Conservation (phyloP, 2,113 vertebrate species). For the Scatophagus argus region DNA sequence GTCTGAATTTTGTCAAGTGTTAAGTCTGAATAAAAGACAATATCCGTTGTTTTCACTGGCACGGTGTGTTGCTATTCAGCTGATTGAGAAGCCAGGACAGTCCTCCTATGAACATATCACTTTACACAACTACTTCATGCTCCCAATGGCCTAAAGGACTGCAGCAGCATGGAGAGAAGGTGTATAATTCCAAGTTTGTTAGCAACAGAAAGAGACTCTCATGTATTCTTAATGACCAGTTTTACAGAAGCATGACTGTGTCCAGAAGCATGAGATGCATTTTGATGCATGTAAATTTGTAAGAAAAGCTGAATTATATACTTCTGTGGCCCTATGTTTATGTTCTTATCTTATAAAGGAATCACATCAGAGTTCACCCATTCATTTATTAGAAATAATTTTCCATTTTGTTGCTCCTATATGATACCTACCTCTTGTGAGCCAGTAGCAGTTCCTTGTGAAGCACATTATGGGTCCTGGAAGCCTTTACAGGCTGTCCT, state of each 20-base stretch:
- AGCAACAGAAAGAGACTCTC: constrained; percentile 56
- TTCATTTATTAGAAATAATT: background rate
- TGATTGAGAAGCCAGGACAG: constrained; percentile 1
- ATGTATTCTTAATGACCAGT: constrained; percentile 76
- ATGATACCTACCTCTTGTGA: constrained; percentile 77
- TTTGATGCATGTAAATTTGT: background rate
- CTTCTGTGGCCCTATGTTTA: background rate
- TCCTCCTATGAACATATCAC: constrained; percentile 39
- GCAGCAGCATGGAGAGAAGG: constrained; percentile 60
- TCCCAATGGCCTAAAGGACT: constrained; percentile 14
- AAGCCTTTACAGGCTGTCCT: constrained; percentile 56
- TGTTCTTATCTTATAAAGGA: background rate
- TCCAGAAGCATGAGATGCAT: constrained; percentile 7
- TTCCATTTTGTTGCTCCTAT: background rate
- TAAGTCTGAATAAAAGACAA: background rate
- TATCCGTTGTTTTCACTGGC: constrained; percentile 37
- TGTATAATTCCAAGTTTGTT: constrained; percentile 71
- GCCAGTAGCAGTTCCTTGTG: constrained; percentile 82
- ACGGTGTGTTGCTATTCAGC: background rate
- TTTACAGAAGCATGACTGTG: constrained; percentile 29
- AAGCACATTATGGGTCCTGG: constrained; percentile 81
- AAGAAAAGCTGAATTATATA: background rate
- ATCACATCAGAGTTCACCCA: background rate
- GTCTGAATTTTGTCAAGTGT: background rate
- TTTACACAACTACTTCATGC: constrained; percentile 45